Evolutionary conservation across 2,797 vertebrate species (phyloP).

Genomic region (Anguilla pacifica): DNA sequence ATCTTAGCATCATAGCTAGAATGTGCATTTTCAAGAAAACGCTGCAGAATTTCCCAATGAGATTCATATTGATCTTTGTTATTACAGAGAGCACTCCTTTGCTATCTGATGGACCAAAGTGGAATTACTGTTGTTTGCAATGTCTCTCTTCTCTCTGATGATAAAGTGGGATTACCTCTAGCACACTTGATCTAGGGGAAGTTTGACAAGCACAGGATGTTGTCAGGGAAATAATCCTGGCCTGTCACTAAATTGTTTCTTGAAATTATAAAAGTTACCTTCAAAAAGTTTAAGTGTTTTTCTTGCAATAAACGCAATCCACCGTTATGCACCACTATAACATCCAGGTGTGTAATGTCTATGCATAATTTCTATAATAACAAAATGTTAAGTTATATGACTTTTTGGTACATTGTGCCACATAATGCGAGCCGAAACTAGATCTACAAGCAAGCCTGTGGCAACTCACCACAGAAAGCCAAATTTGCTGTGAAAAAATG

Average conservation of each 20-base stretch:
- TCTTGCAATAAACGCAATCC: background rate
- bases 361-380: background rate
- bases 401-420: background rate
- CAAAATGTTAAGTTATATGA: background rate
- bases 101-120: background rate
- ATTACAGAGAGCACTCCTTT: background rate
- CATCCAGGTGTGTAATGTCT: background rate
- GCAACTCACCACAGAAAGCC: background rate
- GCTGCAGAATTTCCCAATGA: background rate
- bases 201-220: conserved; percentile 4
- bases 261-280: conserved; percentile 1
- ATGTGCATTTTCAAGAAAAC: background rate
- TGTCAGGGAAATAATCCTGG: conserved; percentile 15
- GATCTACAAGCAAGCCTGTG: background rate
- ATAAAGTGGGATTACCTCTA: background rate
- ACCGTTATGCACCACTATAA: background rate
- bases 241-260: background rate
- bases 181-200: background rate
- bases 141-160: background rate
- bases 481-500: background rate
- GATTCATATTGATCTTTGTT: background rate
- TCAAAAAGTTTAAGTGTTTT: no score
- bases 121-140: background rate
- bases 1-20: background rate
- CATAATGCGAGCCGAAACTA: background rate